Conservation (phyloP, 2,113 vertebrate species). For the Hemicordylus capensis region DNA sequence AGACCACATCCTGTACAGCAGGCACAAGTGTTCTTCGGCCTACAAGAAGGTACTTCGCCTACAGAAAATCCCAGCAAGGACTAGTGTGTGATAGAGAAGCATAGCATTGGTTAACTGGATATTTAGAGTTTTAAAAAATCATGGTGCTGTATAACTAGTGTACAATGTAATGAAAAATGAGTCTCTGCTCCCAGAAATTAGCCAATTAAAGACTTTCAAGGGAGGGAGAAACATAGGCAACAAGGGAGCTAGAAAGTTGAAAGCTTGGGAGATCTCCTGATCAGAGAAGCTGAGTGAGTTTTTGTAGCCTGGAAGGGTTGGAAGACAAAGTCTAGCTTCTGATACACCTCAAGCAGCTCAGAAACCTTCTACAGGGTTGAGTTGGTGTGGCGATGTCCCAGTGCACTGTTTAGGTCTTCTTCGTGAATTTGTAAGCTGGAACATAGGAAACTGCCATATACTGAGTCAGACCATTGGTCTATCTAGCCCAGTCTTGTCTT, state of each 20-base stretch:
- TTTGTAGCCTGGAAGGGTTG: background rate
- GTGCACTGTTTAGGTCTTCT: no score
- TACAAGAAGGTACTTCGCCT: constrained; percentile 86
- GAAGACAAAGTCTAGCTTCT: no score
- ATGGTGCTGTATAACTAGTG: no score
- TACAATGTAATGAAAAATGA: no score
- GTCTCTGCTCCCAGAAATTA: background rate
- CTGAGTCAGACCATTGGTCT: no score
- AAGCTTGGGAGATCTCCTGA: background rate
- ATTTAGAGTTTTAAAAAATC: background rate
- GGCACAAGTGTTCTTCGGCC: constrained; percentile 87
- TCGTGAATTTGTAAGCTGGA: no score
- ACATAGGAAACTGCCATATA: no score
- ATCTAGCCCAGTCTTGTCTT: no score
- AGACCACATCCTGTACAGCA: constrained; percentile 86
- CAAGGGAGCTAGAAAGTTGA: background rate
- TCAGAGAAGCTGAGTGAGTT: background rate
- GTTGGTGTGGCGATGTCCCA: no score
- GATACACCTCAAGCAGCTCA: background rate
- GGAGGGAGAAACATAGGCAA: background rate
- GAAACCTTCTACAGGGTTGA: background rate
- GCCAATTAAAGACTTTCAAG: background rate
- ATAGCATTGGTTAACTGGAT: background rate
- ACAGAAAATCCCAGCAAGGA: fast-evolving
- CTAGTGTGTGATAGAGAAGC: background rate